phyloP scores from a whole-genome alignment of 2,888 invertebrate species.

The Rhyacophila evoluta region DNA sequence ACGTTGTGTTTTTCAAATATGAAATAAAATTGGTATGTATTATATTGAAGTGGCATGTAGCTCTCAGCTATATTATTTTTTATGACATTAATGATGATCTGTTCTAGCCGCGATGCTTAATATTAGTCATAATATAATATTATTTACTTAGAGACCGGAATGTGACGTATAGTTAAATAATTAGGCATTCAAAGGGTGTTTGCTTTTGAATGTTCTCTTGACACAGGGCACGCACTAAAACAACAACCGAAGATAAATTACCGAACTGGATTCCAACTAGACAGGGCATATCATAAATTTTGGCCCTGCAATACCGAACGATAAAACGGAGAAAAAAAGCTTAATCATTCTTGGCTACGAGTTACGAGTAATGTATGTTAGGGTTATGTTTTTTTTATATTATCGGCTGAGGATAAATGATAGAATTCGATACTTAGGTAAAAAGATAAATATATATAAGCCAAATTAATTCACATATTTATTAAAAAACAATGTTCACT shows the following conservation, averaged over 20 bases:
- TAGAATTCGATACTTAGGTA: too few species aligned
- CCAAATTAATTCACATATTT: too few species aligned
- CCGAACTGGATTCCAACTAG: conserved; percentile 41
- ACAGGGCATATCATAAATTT: conserved; percentile 45
- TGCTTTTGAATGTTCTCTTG: not conserved
- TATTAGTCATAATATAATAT: not conserved
- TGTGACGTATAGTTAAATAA: conserved; percentile 27
- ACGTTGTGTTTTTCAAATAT: too few species aligned
- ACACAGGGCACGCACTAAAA: conserved; percentile 36
- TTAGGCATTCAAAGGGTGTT: conserved; percentile 29
- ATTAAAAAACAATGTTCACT: too few species aligned
- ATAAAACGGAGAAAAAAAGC: too few species aligned
- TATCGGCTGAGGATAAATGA: too few species aligned
- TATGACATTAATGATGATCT: not conserved
- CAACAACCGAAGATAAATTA: conserved; percentile 47
- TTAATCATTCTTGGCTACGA: too few species aligned
- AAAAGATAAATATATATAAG: too few species aligned
- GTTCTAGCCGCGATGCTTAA: not conserved
- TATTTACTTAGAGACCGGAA: not conserved
- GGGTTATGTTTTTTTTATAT: too few species aligned
- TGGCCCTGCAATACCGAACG: not conserved
- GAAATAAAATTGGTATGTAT: too few species aligned
- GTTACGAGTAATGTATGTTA: too few species aligned
- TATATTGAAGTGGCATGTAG: too few species aligned
- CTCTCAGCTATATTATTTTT: not conserved